Evolutionary conservation across 1,140 invertebrate genomes (phyloP).

Genomic region (Maniola jurtina): DNA sequence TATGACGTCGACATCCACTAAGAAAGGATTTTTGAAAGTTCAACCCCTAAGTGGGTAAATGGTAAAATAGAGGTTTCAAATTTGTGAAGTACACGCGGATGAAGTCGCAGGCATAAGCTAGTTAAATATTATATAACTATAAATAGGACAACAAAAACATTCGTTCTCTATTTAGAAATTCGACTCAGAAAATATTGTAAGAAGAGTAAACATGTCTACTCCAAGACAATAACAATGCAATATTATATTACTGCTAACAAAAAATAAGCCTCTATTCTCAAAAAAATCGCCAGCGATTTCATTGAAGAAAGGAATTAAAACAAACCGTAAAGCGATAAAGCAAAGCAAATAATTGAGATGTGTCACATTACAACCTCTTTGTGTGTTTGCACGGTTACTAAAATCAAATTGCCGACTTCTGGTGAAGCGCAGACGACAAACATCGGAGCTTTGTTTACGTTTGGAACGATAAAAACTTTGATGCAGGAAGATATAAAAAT

Average conservation of each 20-base stretch:
- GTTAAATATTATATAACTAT: too few species aligned
- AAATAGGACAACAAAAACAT: too few species aligned
- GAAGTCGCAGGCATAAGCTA: too few species aligned
- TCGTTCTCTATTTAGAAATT: too few species aligned
- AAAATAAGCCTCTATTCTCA: background rate
- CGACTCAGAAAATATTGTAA: too few species aligned
- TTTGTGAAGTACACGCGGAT: too few species aligned
- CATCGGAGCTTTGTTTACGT: constrained; percentile 36
- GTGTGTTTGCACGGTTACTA: constrained; percentile 51
- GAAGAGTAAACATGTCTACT: too few species aligned
- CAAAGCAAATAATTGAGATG: constrained; percentile 32
- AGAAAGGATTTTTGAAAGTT: too few species aligned
- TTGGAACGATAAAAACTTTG: constrained; percentile 30
- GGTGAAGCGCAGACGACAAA: constrained; percentile 32
- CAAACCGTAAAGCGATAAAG: constrained; percentile 13
- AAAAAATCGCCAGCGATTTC: background rate
- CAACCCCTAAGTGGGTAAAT: too few species aligned
- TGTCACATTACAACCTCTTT: constrained; percentile 47
- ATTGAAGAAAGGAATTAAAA: constrained; percentile 5
- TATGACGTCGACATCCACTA: too few species aligned
- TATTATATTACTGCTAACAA: background rate
- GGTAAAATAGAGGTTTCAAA: too few species aligned
- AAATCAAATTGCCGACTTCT: constrained; percentile 51
- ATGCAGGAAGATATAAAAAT: constrained; percentile 54
- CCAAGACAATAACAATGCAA: too few species aligned